Conservation (phyloP, 2,797 vertebrate genomes). For the Momotus momota region DNA sequence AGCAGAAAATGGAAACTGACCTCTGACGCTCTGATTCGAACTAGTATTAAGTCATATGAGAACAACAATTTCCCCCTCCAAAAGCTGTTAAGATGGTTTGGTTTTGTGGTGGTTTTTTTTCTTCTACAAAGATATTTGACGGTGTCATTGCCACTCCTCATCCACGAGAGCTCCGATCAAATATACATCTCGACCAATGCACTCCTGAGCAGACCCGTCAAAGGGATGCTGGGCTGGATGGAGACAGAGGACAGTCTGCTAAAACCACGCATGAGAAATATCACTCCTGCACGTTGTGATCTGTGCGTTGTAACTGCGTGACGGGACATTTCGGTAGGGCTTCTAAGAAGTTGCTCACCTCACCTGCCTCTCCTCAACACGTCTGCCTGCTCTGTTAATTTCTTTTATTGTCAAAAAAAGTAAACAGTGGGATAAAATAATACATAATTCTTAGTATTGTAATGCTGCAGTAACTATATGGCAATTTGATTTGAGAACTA, state of each 20-base stretch:
- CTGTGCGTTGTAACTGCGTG: rapidly evolving
- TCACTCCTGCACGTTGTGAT: background rate
- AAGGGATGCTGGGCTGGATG: background rate
- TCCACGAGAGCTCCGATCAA: background rate
- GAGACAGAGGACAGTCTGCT: background rate
- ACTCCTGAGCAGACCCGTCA: background rate
- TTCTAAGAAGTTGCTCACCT: background rate
- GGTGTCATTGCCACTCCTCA: background rate
- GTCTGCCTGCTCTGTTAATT: background rate
- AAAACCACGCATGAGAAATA: background rate
- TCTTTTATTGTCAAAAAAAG: background rate
- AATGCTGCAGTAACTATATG: background rate
- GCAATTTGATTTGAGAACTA: background rate
- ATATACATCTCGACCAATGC: background rate
- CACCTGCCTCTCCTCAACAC: background rate
- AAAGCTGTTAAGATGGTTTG: background rate
- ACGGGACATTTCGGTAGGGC: background rate
- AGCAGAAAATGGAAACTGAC: background rate
- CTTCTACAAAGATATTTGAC: background rate
- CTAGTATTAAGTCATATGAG: background rate
- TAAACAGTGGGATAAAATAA: background rate
- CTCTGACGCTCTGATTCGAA: background rate
- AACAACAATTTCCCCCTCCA: background rate
- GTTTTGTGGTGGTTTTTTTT: background rate
- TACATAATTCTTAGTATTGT: background rate